These are phyloP conservation scores for Catocala sponsa DNA, from an alignment of 2,888 invertebrate genomes.

Conservation along the genomic window DNA sequence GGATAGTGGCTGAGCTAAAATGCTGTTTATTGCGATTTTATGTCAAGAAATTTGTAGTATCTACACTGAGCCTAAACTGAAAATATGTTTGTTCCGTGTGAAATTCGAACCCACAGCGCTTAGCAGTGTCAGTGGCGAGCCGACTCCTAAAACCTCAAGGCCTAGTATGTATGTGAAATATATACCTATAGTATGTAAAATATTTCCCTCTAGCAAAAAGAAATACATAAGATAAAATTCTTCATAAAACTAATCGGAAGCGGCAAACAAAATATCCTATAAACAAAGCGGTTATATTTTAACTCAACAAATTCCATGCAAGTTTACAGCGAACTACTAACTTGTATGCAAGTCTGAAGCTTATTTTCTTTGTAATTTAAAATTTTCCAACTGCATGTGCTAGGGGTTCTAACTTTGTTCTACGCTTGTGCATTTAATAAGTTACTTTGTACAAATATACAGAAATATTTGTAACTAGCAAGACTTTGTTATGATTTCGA, in stretches of 20 bases:
- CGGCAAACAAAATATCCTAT: slow-evolving; percentile 28
- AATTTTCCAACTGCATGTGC: slow-evolving; percentile 73
- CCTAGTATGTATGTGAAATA: too few relatives aligned
- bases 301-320: slow-evolving; percentile 68
- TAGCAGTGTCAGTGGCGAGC: too few relatives aligned
- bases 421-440: slow-evolving; percentile 51
- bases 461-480: slow-evolving; percentile 36
- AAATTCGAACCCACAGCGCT: too few relatives aligned
- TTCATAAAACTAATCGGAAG: slow-evolving; percentile 33
- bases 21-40: too few relatives aligned
- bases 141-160: too few relatives aligned
- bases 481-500: slow-evolving; percentile 28
- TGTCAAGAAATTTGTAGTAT: too few relatives aligned
- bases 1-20: too few relatives aligned
- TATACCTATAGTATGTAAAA: too few relatives aligned
- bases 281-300: slow-evolving; percentile 64
- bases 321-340: slow-evolving; percentile 76
- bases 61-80: too few relatives aligned
- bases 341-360: slow-evolving; percentile 70
- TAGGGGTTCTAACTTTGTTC: slow-evolving; percentile 61
- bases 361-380: slow-evolving; percentile 82
- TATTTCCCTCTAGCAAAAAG: too few relatives aligned
- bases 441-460: slow-evolving; percentile 46
- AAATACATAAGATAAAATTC: not conserved
- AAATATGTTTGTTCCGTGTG: too few relatives aligned